Evolutionary conservation across 2,888 invertebrate genomes (phyloP).

Genomic region (Epinotia nisella): DNA sequence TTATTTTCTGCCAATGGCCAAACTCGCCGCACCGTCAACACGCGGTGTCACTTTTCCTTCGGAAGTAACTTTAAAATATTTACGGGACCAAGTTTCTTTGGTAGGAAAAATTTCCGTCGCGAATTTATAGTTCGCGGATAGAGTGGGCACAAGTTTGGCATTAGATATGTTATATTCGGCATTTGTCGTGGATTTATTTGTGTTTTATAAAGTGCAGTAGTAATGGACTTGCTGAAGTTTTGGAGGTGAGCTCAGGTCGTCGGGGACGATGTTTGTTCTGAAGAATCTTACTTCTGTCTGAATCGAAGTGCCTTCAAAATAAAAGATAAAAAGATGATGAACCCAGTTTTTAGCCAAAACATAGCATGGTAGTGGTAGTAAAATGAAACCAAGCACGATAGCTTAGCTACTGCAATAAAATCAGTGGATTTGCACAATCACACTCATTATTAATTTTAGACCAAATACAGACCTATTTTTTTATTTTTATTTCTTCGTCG

Average conservation of each 20-base stretch:
- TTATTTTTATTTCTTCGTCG: neutral
- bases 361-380: neutral
- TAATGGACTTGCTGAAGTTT: constrained; percentile 37
- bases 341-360: no score
- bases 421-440: no score
- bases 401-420: no score
- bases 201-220: constrained; percentile 61
- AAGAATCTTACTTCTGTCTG: neutral
- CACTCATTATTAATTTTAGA: no score
- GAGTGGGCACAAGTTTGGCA: constrained; percentile 67
- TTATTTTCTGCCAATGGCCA: constrained; percentile 76
- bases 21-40: constrained; percentile 68
- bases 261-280: constrained; percentile 10
- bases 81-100: constrained; percentile 74
- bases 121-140: constrained; percentile 75
- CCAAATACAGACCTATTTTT: neutral
- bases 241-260: constrained; percentile 9
- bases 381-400: no score
- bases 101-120: constrained; percentile 72
- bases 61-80: constrained; percentile 83
- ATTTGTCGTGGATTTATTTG: constrained; percentile 68
- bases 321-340: no score
- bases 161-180: constrained; percentile 63
- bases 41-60: constrained; percentile 78
- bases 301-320: neutral